phyloP scores from a whole-genome alignment of 2,113 vertebrate species.

The Amphiprion percula region DNA sequence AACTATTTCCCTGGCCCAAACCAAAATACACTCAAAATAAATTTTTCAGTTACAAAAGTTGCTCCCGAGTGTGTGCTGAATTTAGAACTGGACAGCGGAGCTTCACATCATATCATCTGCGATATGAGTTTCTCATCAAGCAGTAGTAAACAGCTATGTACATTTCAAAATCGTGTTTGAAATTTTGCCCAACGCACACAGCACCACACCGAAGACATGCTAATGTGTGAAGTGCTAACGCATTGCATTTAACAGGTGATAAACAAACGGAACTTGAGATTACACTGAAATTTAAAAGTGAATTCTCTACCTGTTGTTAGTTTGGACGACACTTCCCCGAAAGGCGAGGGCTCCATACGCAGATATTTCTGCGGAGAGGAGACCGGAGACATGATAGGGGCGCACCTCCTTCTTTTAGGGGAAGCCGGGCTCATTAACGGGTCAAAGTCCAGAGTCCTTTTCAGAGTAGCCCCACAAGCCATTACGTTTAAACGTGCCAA shows the following conservation, averaged over 20 bases:
- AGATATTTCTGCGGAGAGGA: constrained; percentile 96
- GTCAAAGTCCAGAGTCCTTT: constrained; percentile 97
- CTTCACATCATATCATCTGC: no score
- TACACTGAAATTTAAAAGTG: background rate
- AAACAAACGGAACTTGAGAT: background rate
- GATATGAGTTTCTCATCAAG: no score
- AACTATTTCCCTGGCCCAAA: no score
- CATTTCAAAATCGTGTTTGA: no score
- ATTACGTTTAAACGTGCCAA: constrained; percentile 69
- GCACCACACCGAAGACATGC: background rate
- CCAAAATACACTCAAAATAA: no score
- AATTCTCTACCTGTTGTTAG: constrained; percentile 89
- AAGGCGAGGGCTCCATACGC: constrained; percentile 95
- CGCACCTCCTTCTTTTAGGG: constrained; percentile 93
- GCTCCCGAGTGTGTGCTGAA: no score
- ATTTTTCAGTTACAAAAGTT: no score
- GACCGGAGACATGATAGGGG: constrained; percentile 87
- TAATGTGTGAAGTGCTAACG: background rate
- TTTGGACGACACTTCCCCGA: constrained; percentile 93
- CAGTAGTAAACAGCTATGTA: no score
- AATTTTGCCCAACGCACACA: background rate
- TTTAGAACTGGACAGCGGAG: no score
- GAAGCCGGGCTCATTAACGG: constrained; percentile 91
- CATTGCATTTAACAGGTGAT: background rate
- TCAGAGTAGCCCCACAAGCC: constrained; percentile 97